Conservation (phyloP, 2,113 vertebrate genomes). For the Pseudorhombus dupliciocellatus region DNA sequence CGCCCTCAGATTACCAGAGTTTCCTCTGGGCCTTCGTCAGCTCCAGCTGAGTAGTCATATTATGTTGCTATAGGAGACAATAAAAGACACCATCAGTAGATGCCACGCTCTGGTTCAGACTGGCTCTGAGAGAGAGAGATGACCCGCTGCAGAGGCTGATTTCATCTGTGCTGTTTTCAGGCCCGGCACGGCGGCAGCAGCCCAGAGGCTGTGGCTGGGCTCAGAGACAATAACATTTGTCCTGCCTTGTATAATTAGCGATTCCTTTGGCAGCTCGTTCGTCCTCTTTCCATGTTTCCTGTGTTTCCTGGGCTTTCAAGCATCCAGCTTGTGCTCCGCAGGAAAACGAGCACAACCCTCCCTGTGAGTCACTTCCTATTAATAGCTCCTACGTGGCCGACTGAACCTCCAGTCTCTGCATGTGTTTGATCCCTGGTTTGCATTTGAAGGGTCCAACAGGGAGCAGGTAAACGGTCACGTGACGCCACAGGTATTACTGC, state of each 20-base stretch:
- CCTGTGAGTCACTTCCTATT: conserved; percentile 35
- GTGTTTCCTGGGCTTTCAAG: conserved; percentile 31
- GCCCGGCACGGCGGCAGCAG: background rate
- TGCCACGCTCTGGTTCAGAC: background rate
- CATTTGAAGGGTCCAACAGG: conserved; percentile 3
- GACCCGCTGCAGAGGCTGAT: background rate
- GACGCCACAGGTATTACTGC: background rate
- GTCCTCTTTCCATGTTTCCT: conserved; percentile 29
- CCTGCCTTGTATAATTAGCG: conserved; percentile 12
- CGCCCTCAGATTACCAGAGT: conserved; percentile 16
- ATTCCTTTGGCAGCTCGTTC: conserved; percentile 21
- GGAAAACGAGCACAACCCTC: conserved; percentile 28
- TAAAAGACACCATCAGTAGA: background rate
- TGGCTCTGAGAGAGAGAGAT: conserved; percentile 1
- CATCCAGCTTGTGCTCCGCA: conserved; percentile 14
- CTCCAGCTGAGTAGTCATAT: conserved; percentile 18
- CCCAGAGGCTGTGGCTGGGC: background rate
- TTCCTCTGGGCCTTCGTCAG: conserved; percentile 33
- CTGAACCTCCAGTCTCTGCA: background rate
- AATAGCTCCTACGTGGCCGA: conserved; percentile 4
- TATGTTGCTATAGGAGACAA: conserved; percentile 2
- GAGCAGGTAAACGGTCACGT: background rate
- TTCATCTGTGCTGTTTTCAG: background rate
- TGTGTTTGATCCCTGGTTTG: conserved; percentile 18
- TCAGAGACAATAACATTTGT: background rate